Percentiles rank a stretch among this genome's conserved stretches.
Evolutionary conservation across 2,113 vertebrate species (phyloP).

Genomic region (Chlorodrepanis virens): DNA sequence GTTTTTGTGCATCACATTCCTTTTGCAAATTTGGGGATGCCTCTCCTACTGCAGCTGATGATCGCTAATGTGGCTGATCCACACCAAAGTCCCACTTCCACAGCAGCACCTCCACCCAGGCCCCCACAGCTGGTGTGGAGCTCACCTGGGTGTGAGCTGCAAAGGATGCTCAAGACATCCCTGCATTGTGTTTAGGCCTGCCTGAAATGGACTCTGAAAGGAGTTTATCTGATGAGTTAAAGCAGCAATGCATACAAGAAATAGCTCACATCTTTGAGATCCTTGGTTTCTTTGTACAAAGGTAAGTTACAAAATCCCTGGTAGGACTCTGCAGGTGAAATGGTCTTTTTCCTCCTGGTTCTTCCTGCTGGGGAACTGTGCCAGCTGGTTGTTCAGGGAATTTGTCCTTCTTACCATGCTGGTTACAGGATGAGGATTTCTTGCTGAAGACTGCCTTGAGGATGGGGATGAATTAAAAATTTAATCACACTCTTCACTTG

Average conservation of each 20-base stretch:
- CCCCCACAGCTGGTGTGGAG: background rate
- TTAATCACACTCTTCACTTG: background rate
- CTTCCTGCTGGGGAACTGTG: background rate
- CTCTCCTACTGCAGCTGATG: background rate
- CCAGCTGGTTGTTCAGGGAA: background rate
- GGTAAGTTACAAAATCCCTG: background rate
- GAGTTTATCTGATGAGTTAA: background rate
- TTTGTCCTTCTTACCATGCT: background rate
- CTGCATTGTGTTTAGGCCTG: background rate
- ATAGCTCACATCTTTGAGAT: background rate
- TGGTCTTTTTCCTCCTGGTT: background rate
- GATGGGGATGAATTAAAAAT: background rate
- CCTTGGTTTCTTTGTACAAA: background rate
- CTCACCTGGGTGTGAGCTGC: background rate
- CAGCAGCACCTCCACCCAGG: background rate
- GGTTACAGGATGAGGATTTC: background rate
- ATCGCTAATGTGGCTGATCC: background rate
- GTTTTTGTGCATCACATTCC: background rate
- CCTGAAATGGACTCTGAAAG: background rate
- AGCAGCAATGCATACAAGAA: background rate
- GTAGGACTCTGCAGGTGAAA: background rate
- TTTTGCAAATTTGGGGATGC: slow-evolving; percentile 7
- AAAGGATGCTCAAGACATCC: background rate
- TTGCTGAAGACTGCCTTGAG: background rate
- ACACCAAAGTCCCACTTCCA: background rate